These are phyloP conservation scores for Holothuria leucospilota DNA, from an alignment of 53 echinoderm and acorn worm species.

Conservation along the genomic window DNA sequence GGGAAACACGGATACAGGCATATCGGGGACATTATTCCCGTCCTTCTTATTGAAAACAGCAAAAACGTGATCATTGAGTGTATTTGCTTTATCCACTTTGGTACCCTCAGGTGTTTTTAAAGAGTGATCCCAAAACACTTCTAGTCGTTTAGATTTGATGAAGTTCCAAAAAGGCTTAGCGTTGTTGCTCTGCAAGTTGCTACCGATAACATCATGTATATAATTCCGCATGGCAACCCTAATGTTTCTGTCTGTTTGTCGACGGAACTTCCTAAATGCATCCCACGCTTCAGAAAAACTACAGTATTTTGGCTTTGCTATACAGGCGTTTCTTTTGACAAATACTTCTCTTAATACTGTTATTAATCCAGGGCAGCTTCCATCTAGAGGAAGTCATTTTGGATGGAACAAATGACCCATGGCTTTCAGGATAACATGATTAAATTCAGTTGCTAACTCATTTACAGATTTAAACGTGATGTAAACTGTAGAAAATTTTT, in stretches of 20 bases:
- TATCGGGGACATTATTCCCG: too few relatives aligned
- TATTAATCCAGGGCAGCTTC: not conserved
- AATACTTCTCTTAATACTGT: not conserved
- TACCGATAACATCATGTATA: not conserved
- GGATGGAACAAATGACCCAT: not conserved
- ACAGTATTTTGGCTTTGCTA: not conserved
- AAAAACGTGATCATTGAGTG: too few relatives aligned
- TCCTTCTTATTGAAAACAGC: too few relatives aligned
- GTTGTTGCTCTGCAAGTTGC: not conserved
- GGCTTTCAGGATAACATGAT: not conserved
- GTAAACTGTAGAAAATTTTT: not conserved
- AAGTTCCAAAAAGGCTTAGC: slow-evolving; percentile 16
- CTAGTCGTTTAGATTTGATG: not conserved
- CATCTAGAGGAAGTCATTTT: not conserved
- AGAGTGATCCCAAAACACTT: slow-evolving; percentile 19
- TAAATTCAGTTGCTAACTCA: not conserved
- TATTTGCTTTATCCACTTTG: too few relatives aligned
- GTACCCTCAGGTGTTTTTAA: not conserved
- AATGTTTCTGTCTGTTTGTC: not conserved
- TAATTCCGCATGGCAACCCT: not conserved
- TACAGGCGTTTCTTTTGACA: not conserved
- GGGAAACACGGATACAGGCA: too few relatives aligned
- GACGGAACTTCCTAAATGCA: not conserved
- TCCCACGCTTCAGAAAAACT: not conserved
- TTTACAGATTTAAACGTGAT: not conserved